Percentiles rank a stretch among this genome's conserved stretches.
Conservation (phyloP, 1,140 invertebrate species). For the Bombus pyrosoma region DNA sequence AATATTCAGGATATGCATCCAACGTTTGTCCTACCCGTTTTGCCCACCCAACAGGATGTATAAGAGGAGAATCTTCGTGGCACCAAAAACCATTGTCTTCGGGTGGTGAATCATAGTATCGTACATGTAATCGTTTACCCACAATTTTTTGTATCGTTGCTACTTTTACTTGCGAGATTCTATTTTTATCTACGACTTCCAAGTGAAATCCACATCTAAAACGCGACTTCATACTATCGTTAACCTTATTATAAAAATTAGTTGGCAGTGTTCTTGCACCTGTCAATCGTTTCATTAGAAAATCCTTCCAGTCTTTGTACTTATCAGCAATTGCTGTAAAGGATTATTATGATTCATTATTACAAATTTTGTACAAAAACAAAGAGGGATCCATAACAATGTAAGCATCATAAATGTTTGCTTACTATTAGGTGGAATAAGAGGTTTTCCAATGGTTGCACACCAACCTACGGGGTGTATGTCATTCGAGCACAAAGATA, state of each 20-base stretch:
- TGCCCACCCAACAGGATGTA: constrained; percentile 98
- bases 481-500: constrained; percentile 95
- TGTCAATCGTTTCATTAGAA: constrained; percentile 94
- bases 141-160: constrained; percentile 95
- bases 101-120: constrained; percentile 92
- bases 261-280: constrained; percentile 96
- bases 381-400: not conserved
- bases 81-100: constrained; percentile 96
- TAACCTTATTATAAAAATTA: constrained; percentile 95
- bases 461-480: constrained; percentile 99
- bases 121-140: constrained; percentile 94
- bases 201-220: constrained; percentile 92
- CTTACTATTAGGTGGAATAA: constrained; percentile 94
- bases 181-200: constrained; percentile 97
- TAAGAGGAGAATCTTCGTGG: constrained; percentile 95
- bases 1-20: constrained; percentile 90
- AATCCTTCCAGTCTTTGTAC: constrained; percentile 97
- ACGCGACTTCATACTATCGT: constrained; percentile 91
- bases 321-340: constrained; percentile 91
- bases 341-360: constrained; percentile 19
- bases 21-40: constrained; percentile 91
- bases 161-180: constrained; percentile 95
- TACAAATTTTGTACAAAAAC: not conserved
- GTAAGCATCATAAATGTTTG: constrained; percentile 44
- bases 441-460: constrained; percentile 95